Conservation (phyloP, 2,888 invertebrate species). For the Elegia similella region DNA sequence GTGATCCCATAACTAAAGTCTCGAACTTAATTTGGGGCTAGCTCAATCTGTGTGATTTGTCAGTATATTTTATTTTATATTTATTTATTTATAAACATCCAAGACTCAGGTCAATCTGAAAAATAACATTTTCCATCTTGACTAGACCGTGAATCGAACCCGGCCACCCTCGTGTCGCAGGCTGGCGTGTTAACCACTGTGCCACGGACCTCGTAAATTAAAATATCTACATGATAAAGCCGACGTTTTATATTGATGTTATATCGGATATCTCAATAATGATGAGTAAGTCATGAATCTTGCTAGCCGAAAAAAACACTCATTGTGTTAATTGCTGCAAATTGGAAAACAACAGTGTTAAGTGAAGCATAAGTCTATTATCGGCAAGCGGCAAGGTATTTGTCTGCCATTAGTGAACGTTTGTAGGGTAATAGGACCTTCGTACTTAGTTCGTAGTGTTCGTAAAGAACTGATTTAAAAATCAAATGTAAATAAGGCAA, state of each 20-base stretch:
- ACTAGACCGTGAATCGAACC: too few relatives aligned
- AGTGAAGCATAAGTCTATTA: background rate
- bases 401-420: conserved; percentile 1
- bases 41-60: too few relatives aligned
- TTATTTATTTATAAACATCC: too few relatives aligned
- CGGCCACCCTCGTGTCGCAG: too few relatives aligned
- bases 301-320: conserved; percentile 11
- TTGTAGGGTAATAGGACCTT: conserved; percentile 8
- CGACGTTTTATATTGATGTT: background rate
- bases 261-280: background rate
- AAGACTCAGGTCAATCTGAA: too few relatives aligned
- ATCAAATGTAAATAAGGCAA: background rate
- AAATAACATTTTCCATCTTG: too few relatives aligned
- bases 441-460: background rate
- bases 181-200: too few relatives aligned
- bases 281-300: background rate
- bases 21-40: too few relatives aligned
- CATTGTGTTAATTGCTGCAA: conserved; percentile 4
- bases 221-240: background rate
- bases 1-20: too few relatives aligned
- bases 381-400: background rate
- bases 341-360: conserved; percentile 1
- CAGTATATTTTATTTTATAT: too few relatives aligned
- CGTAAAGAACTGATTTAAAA: background rate
- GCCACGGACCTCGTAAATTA: too few relatives aligned